Percentiles rank a stretch among this genome's conserved stretches.
Conservation (phyloP, 2,113 vertebrate genomes). For the Eulacestoma nigropectus region DNA sequence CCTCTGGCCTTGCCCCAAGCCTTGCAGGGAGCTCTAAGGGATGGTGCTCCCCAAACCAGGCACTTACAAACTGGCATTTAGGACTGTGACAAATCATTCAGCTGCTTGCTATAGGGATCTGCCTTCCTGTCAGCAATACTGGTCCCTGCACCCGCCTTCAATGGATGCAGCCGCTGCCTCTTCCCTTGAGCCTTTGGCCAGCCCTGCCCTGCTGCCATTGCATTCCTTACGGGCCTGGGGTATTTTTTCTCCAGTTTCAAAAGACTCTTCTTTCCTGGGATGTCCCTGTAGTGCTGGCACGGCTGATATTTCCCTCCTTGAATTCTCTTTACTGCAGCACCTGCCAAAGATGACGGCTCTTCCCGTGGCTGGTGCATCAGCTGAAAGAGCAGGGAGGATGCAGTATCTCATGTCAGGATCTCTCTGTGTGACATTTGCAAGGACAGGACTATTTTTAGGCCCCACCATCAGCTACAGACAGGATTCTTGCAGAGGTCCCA, state of each 20-base stretch:
- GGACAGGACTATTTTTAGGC: slow-evolving; percentile 27
- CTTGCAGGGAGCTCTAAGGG: neutral
- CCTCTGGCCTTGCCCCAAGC: neutral
- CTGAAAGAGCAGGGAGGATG: neutral
- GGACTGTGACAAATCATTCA: neutral
- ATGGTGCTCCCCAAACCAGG: neutral
- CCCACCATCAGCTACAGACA: neutral
- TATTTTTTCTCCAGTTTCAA: neutral
- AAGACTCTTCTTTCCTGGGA: neutral
- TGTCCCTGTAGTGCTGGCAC: neutral
- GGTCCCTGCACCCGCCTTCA: neutral
- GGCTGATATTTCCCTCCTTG: neutral
- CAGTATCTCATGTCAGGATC: neutral
- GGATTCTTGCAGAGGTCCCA: neutral
- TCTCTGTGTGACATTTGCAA: slow-evolving; percentile 6
- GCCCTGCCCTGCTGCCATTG: neutral
- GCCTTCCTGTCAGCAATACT: neutral
- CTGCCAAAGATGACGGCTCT: neutral
- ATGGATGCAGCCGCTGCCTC: fast-evolving
- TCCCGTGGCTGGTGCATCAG: neutral
- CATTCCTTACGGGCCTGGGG: neutral
- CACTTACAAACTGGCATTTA: neutral
- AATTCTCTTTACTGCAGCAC: neutral
- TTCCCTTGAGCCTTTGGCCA: neutral
- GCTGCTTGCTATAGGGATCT: neutral